Percentiles rank a stretch among this genome's conserved stretches.
Evolutionary conservation across 2,888 invertebrate genomes (phyloP).

Genomic region (Ypsolopha sequella): DNA sequence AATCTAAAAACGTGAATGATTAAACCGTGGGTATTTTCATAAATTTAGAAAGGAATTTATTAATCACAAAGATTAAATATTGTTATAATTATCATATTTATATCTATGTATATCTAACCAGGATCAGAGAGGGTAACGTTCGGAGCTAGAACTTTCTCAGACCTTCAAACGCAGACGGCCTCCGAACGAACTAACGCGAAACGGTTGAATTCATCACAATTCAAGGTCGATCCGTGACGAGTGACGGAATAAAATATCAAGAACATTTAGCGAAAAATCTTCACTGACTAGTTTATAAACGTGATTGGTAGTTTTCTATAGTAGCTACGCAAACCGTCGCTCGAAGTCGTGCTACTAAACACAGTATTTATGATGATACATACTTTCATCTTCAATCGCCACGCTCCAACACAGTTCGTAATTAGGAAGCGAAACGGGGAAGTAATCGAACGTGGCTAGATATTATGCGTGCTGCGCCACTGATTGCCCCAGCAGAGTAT

Average conservation of each 20-base stretch:
- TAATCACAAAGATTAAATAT: too few relatives aligned
- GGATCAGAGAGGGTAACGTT: constrained; percentile 11
- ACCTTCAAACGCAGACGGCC: constrained; percentile 25
- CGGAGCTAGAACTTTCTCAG: constrained; percentile 24
- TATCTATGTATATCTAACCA: too few relatives aligned
- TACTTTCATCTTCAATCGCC: constrained; percentile 32
- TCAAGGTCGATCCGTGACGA: constrained; percentile 20
- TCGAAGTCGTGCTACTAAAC: constrained; percentile 2
- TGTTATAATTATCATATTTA: too few relatives aligned
- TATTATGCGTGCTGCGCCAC: constrained; percentile 12
- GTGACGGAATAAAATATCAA: background rate
- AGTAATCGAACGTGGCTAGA: constrained; percentile 24
- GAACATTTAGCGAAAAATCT: constrained; percentile 3
- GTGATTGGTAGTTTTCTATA: too few relatives aligned
- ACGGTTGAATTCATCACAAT: constrained; percentile 24
- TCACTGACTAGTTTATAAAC: background rate
- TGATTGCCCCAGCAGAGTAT: constrained; percentile 12
- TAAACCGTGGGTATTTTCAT: too few relatives aligned
- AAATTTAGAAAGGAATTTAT: too few relatives aligned
- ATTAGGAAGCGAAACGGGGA: constrained; percentile 38
- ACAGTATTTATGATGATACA: constrained; percentile 10
- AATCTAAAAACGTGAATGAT: too few relatives aligned
- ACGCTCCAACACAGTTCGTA: constrained; percentile 20
- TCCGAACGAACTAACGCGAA: constrained; percentile 6
- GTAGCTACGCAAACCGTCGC: too few relatives aligned